Evolutionary conservation across 2,113 vertebrate species (phyloP), one percentile per base, ranked within the genome.

Genomic region (Maccullochella peelii): DNA sequence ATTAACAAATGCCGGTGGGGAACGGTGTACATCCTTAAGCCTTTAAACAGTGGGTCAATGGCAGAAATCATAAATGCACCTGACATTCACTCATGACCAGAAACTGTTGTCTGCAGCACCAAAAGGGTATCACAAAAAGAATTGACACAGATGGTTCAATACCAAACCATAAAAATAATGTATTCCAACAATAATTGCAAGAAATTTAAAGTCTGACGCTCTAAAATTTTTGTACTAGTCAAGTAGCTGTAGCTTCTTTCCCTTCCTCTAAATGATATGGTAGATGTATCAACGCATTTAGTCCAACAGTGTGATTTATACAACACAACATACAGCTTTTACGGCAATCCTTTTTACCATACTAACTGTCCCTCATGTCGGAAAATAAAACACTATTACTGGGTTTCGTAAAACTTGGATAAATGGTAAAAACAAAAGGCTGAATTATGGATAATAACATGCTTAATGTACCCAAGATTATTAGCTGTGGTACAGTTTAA

Each of bases 61-160:
- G 61, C 55, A 71, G n/a, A 62, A 72, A 38, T 63, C 3, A 40
- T 68, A 44, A 74, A 68, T 50, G 42, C 57, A 49, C n/a, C 16
- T 10, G 36, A n/a, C 36, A 62, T 71, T 58, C 71, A 78, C 47
- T 68, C 55, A 61, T 52, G 18, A 68, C 62, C 49, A 76, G 12
- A 67, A 77, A 69, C 30, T 23, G 3, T 49, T 42, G 44, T 71
- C 55, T 73, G 61, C 36, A 68, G 76, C 75, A 82, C 55, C 69
- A 82, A 68, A 72, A 57, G 8, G 0, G 5, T 33, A 27, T 40
- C 38, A 54, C 23, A 33, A 40, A 23, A 21, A 58, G 52, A 76
- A 1, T 14, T 47, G 18, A 82, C 23, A 74, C 44, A 69, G 58
- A 68, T 52, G 23, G 5, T 63, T 66, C 18, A 67, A 33, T n/a